Conservation (phyloP, 2,888 invertebrate genomes). For the Kryphioiulus occultus region DNA sequence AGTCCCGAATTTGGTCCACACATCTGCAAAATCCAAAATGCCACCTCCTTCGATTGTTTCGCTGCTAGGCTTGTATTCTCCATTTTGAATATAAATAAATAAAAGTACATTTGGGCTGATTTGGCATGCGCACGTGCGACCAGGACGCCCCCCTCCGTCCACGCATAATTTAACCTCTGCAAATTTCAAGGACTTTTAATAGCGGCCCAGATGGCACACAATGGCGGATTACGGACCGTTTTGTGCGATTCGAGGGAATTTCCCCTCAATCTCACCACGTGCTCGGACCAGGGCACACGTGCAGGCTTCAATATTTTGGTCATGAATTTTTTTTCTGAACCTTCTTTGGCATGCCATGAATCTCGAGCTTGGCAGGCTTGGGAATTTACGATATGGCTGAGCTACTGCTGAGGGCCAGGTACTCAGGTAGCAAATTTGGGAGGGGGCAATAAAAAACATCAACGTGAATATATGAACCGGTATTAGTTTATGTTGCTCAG, state of each 20-base stretch:
- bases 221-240: background rate
- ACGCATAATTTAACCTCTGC: background rate
- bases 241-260: background rate
- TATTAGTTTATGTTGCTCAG: background rate
- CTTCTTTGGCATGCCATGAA: too few relatives aligned
- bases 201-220: background rate
- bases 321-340: background rate
- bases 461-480: background rate
- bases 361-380: background rate
- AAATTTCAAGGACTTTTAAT: background rate
- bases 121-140: background rate
- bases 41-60: background rate
- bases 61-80: background rate
- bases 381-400: background rate
- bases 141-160: background rate
- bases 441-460: background rate
- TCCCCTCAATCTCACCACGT: background rate
- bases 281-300: background rate
- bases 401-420: background rate
- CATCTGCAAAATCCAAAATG: conserved; percentile 5
- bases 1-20: background rate
- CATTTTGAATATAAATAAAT: background rate
- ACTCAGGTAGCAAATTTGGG: background rate
- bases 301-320: background rate
- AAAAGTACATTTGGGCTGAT: background rate